phyloP scores from a whole-genome alignment of 2,113 vertebrate genomes.

The Aphyosemion australe region DNA sequence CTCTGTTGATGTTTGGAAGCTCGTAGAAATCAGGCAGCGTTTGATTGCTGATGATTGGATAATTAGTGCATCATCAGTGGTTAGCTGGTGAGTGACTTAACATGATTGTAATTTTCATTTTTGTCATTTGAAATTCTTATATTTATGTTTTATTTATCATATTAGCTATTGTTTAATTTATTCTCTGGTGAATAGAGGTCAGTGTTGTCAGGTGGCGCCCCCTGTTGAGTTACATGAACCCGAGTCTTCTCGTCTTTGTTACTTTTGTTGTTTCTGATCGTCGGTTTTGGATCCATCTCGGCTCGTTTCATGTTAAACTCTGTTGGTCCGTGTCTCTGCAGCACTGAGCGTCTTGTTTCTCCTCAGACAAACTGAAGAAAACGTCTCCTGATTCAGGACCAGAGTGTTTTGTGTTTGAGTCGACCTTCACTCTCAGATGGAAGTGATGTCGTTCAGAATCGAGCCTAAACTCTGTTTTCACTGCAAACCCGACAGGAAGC shows the following conservation, averaged over 20 bases:
- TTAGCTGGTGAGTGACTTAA: background rate
- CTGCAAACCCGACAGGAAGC: too few species aligned
- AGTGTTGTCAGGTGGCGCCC: constrained; percentile 1
- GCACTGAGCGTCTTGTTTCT: background rate
- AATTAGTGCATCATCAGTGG: background rate
- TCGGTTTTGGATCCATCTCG: too few species aligned
- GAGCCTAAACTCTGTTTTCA: background rate
- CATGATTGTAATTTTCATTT: constrained; percentile 12
- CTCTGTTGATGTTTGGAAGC: background rate
- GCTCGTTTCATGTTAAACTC: background rate
- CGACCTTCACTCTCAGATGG: constrained; percentile 21
- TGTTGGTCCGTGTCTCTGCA: constrained; percentile 13
- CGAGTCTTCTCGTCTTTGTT: too few species aligned
- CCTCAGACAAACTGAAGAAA: background rate
- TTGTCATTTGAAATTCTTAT: background rate
- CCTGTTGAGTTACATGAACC: background rate
- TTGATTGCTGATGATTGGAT: constrained; percentile 31
- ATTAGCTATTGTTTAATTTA: background rate
- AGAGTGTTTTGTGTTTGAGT: constrained; percentile 6
- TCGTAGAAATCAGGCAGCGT: background rate
- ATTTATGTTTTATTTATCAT: background rate
- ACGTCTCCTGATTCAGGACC: constrained; percentile 7
- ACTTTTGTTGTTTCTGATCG: too few species aligned
- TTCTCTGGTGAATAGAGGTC: background rate
- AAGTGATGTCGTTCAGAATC: constrained; percentile 24